phyloP scores from a whole-genome alignment of 2,113 vertebrate genomes.

The Motacilla alba region DNA sequence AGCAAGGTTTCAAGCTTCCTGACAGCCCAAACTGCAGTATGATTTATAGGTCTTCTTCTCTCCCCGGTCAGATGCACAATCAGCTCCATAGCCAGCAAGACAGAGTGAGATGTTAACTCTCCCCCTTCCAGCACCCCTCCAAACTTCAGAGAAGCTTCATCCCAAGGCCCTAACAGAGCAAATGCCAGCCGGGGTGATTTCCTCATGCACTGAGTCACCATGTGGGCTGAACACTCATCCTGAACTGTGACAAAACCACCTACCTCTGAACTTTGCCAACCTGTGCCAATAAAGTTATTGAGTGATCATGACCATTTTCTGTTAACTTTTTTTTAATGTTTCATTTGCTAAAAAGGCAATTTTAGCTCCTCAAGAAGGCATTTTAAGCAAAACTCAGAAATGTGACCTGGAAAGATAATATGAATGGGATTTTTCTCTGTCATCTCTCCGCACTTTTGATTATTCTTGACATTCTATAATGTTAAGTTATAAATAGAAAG shows the following conservation, averaged over 20 bases:
- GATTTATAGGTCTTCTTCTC: background rate
- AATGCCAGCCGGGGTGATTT: background rate
- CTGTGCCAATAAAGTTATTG: background rate
- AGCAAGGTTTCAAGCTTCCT: background rate
- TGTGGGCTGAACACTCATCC: background rate
- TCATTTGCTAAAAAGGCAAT: background rate
- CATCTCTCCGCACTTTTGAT: constrained; percentile 22
- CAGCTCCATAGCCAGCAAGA: background rate
- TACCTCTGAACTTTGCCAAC: background rate
- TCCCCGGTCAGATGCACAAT: background rate
- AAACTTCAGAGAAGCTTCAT: background rate
- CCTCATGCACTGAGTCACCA: background rate
- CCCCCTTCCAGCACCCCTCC: background rate
- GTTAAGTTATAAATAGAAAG: constrained; percentile 49
- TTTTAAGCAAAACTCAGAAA: constrained; percentile 7
- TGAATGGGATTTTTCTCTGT: constrained; percentile 21
- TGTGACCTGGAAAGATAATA: constrained; percentile 2
- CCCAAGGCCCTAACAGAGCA: background rate
- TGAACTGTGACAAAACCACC: background rate
- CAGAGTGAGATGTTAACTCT: background rate
- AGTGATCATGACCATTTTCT: background rate
- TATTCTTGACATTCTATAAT: constrained; percentile 37
- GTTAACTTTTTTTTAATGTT: background rate
- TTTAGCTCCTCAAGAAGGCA: background rate
- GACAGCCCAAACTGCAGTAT: background rate